Conservation (phyloP, 1,140 invertebrate genomes). For the Ericerus pela region DNA sequence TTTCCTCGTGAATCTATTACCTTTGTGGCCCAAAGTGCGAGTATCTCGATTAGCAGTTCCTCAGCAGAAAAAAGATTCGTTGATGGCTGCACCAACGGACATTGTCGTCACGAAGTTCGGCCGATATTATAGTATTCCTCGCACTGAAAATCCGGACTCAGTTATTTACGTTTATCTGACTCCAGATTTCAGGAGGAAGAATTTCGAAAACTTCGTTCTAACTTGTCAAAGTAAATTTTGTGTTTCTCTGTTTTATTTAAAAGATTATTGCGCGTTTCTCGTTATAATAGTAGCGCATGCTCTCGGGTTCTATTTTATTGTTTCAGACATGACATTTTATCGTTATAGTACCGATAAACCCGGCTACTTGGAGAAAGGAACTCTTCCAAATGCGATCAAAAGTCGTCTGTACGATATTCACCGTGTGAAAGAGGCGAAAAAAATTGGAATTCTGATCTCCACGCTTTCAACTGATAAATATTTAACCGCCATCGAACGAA, state of each 20-base stretch:
- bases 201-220: conserved; percentile 14
- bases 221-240: conserved; percentile 15
- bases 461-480: conserved; percentile 72
- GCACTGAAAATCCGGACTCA: background rate
- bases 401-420: conserved; percentile 69
- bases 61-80: no score
- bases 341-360: conserved; percentile 4
- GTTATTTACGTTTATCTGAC: conserved; percentile 17
- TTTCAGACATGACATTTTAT: conserved; percentile 14
- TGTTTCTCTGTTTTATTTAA: background rate
- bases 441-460: conserved; percentile 74
- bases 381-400: conserved; percentile 38
- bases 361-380: background rate
- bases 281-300: no score
- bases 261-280: no score
- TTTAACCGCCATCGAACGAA: conserved; percentile 51
- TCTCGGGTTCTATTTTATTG: no score
- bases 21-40: no score
- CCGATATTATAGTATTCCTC: conserved; percentile 8
- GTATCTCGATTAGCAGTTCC: no score
- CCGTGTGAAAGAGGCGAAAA: conserved; percentile 72
- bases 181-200: background rate
- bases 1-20: no score
- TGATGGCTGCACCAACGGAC: no score
- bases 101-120: conserved; percentile 12